Conservation (phyloP, 2,113 vertebrate genomes). For the Herpailurus yagouaroundi region DNA sequence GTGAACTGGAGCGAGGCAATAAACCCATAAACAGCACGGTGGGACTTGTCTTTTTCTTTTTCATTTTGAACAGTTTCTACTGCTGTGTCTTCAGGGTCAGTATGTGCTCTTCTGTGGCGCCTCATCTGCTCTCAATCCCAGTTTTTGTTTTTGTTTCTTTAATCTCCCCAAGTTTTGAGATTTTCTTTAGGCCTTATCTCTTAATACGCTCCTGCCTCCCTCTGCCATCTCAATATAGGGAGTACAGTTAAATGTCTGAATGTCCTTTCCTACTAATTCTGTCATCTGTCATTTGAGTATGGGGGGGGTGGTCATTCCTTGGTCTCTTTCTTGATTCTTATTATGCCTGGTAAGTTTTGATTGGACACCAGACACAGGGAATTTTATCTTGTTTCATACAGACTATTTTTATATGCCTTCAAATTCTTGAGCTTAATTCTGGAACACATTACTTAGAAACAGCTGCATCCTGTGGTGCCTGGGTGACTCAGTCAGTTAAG, state of each 20-base stretch:
- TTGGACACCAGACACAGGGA: background rate
- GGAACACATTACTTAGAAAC: background rate
- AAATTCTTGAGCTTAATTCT: background rate
- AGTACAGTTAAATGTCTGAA: background rate
- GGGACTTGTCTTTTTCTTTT: background rate
- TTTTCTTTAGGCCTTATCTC: background rate
- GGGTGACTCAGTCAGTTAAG: too few relatives aligned
- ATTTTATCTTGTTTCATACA: background rate
- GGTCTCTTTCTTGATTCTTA: background rate
- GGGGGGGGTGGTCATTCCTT: background rate
- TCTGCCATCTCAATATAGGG: background rate
- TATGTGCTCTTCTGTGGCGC: background rate
- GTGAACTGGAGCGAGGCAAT: background rate
- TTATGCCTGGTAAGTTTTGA: background rate
- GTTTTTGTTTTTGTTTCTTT: background rate
- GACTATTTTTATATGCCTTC: background rate
- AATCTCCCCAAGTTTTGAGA: background rate
- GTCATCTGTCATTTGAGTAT: background rate
- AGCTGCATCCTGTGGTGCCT: background rate
- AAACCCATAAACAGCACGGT: background rate
- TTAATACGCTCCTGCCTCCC: background rate
- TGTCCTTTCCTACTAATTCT: background rate
- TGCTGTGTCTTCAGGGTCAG: background rate
- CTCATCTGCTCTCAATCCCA: background rate
- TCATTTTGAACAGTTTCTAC: background rate